A percentile compares a stretch with the other conserved stretches of the same genome.
Conservation (phyloP, 2,797 vertebrate species). For the Catostomus latipinnis region DNA sequence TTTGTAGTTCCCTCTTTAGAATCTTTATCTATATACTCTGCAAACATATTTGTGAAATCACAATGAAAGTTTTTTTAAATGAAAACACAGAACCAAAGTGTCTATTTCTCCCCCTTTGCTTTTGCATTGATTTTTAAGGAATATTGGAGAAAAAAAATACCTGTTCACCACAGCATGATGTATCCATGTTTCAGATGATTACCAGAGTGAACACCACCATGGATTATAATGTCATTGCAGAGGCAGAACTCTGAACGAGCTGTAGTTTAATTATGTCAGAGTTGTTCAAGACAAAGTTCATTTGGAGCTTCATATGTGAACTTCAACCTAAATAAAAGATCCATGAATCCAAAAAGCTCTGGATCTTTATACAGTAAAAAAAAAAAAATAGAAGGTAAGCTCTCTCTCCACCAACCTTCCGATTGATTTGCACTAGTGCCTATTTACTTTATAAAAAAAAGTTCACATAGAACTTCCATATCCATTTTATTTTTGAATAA, state of each 20-base stretch:
- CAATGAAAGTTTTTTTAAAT: neutral
- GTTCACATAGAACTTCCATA: neutral
- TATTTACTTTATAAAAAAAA: neutral
- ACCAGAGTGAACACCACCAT: neutral
- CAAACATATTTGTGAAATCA: neutral
- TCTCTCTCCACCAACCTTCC: neutral
- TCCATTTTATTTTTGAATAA: neutral
- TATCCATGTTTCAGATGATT: neutral
- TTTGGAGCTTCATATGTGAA: slow-evolving; percentile 22
- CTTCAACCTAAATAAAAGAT: neutral
- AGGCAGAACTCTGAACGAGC: slow-evolving; percentile 23
- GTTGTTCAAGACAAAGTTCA: slow-evolving; percentile 10
- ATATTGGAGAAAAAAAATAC: neutral
- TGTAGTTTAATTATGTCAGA: slow-evolving; percentile 34
- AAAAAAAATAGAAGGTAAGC: neutral
- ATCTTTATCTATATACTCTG: neutral
- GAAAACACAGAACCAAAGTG: neutral
- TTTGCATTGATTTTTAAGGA: too few relatives aligned
- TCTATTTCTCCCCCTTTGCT: neutral
- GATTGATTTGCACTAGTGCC: neutral
- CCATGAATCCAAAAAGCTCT: neutral
- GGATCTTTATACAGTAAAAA: neutral
- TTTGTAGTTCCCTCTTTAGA: neutral
- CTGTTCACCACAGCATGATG: neutral
- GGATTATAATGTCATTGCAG: slow-evolving; percentile 1